These are phyloP conservation scores for Drosophila niveifrons DNA, from an alignment of 2,888 invertebrate genomes.

Conservation along the genomic window DNA sequence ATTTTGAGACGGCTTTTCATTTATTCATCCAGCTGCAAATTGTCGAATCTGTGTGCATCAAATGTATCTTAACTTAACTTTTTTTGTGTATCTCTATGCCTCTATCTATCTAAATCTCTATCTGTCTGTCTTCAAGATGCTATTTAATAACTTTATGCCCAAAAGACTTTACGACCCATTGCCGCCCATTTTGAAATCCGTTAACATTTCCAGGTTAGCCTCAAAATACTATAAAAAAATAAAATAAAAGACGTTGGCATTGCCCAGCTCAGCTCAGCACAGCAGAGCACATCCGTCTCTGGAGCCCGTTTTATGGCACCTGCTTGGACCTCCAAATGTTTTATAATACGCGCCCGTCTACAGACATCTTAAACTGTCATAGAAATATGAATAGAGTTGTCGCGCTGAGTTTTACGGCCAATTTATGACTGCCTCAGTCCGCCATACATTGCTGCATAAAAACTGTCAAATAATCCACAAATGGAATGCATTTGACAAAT, in stretches of 20 bases:
- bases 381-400: slow-evolving; percentile 58
- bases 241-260: slow-evolving; percentile 1
- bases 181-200: slow-evolving; percentile 48
- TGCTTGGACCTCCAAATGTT: slow-evolving; percentile 24
- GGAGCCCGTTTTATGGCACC: slow-evolving; percentile 43
- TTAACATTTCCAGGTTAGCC: slow-evolving; percentile 27
- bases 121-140: slow-evolving; percentile 32
- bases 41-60: background rate
- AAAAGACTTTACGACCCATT: slow-evolving; percentile 43
- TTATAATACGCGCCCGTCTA: slow-evolving; percentile 9
- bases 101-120: background rate
- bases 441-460: slow-evolving; percentile 45
- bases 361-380: background rate
- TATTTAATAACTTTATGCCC: slow-evolving; percentile 51
- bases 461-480: slow-evolving; percentile 64
- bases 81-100: slow-evolving; percentile 5
- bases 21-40: slow-evolving; percentile 9
- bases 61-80: background rate
- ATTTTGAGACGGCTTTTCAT: slow-evolving; percentile 53
- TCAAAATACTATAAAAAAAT: background rate
- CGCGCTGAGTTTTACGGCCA: slow-evolving; percentile 44
- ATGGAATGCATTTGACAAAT: slow-evolving; percentile 58
- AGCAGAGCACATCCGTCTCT: slow-evolving; percentile 38
- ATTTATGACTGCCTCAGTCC: slow-evolving; percentile 35
- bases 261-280: background rate